Evolutionary conservation across 64 coral and sea anemone species (phyloP), one percentile per base, ranked within the genome.

Genomic region (Platygyra sinensis): DNA sequence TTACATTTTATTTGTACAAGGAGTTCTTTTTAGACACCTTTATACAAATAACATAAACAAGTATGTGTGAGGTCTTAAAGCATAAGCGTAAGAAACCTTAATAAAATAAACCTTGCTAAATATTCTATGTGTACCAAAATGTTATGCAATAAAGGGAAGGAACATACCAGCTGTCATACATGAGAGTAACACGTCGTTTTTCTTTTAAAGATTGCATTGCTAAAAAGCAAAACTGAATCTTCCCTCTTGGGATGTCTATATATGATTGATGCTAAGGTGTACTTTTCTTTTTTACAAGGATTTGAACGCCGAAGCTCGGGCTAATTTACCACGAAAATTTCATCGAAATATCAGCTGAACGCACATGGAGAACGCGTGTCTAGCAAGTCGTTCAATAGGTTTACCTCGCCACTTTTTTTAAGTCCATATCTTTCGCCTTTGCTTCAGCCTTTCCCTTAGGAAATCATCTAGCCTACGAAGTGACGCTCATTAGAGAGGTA

Each of bases 321-420:
- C 22, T 69, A 69, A 69, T 36, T 36, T 36, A n/a, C 65, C 22
- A 8, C n/a, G n/a, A 27, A 69, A 29, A 25, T 27, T 69, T 25
- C 22, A 29, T n/a, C n/a, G n/a, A 69, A 69, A 27, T 69, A 69
- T 27, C 65, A 69, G 65, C n/a, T 69, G 65, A 69, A 69, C 65
- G 54, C 54, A 69, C 65, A 69, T 69, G 65, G 65, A 69, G 65
- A 69, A 69, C 65, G 65, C 65, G 65, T 69, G 65, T 69, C 65
- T 69, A 11, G 25, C 25, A 25, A 69, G 29, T 69, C 65, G n/a
- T 28, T 69, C 65, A 69, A 46, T 46, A 46, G 42, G 42, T 27
- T 27, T 24, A 69, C 25, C 29, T 24, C 65, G 22, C 25, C 24
- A 22, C 10, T 24, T 69, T 24, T 69, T 27, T 25, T 12, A 69